Evolutionary conservation across 1,140 invertebrate species (phyloP).

Genomic region (Pseudomyrmex gracilis): DNA sequence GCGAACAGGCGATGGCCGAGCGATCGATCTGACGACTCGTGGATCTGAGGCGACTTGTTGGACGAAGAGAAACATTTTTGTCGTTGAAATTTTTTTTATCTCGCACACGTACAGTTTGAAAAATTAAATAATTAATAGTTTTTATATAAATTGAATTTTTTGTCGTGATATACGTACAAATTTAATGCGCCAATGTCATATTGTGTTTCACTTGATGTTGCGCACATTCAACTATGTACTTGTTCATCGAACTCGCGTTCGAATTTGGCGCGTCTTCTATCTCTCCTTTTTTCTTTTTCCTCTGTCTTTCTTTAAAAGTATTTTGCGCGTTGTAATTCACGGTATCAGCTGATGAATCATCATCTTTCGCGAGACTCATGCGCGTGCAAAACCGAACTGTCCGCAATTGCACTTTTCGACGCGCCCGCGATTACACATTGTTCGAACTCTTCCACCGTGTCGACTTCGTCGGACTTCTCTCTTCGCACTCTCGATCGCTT

Average conservation of each 20-base stretch:
- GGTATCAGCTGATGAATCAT: not conserved
- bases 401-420: not conserved
- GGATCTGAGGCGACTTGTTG: not conserved
- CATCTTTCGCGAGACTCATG: not conserved
- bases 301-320: too few relatives aligned
- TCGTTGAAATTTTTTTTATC: not conserved
- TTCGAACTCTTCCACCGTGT: conserved; percentile 17
- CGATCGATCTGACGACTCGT: conserved; percentile 4
- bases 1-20: not conserved
- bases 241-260: too few relatives aligned
- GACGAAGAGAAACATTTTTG: conserved; percentile 1
- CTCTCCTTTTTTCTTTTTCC: too few relatives aligned
- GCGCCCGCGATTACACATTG: conserved; percentile 4
- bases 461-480: not conserved
- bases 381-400: not conserved
- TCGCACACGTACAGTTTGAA: too few relatives aligned
- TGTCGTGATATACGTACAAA: too few relatives aligned
- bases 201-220: too few relatives aligned
- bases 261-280: too few relatives aligned
- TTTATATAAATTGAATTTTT: too few relatives aligned
- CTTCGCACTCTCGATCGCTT: conserved; percentile 11
- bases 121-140: not conserved
- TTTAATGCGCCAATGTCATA: too few relatives aligned
- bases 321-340: not conserved
- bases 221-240: too few relatives aligned